Evolutionary conservation across 2,113 vertebrate genomes (phyloP).

Genomic region (Percina caprodes): DNA sequence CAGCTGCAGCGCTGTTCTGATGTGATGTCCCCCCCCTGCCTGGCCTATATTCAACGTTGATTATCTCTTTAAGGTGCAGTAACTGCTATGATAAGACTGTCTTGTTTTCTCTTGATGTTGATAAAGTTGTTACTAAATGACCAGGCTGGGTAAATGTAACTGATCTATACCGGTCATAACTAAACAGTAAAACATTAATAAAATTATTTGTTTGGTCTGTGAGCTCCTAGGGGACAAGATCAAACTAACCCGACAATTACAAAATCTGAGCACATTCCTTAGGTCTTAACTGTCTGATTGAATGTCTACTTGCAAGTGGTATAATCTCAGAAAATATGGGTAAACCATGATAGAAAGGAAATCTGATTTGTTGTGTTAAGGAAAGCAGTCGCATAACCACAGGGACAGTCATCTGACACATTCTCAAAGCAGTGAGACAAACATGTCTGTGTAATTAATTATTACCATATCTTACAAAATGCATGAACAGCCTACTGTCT

Average conservation of each 20-base stretch:
- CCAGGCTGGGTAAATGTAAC: constrained; percentile 30
- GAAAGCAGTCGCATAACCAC: constrained; percentile 6
- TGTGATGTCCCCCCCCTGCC: background rate
- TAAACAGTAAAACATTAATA: constrained; percentile 46
- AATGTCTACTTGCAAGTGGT: background rate
- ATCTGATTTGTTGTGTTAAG: background rate
- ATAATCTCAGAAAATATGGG: background rate
- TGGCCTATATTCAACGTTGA: constrained; percentile 49
- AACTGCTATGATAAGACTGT: constrained; percentile 59
- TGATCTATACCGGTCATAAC: constrained; percentile 30
- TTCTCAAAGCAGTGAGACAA: constrained; percentile 35
- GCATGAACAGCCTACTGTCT: constrained; percentile 4
- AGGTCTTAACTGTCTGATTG: background rate
- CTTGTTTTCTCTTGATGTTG: constrained; percentile 59
- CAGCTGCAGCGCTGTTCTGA: background rate
- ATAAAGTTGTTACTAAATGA: constrained; percentile 76
- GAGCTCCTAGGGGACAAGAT: constrained; percentile 27
- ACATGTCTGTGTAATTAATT: constrained; percentile 51
- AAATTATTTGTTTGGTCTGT: constrained; percentile 51
- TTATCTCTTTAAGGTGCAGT: constrained; percentile 48
- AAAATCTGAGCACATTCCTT: background rate
- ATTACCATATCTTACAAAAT: background rate
- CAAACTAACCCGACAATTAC: constrained; percentile 22
- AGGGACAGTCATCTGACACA: constrained; percentile 56
- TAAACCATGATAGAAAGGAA: background rate